Evolutionary conservation across 2,113 vertebrate species (phyloP).

Genomic region (Hylia prasina): DNA sequence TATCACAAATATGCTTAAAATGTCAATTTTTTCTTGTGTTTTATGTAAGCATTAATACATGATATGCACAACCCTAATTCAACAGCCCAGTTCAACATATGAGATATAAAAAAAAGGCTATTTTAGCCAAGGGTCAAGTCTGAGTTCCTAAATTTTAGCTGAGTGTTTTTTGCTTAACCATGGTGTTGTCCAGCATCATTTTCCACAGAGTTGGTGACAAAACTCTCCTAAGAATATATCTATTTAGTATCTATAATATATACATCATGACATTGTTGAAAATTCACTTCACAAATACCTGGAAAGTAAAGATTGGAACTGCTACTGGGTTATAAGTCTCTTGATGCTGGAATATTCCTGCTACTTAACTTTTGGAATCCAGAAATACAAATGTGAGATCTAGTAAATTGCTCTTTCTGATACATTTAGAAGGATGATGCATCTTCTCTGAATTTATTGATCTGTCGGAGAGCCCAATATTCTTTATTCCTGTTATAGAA

Average conservation of each 20-base stretch:
- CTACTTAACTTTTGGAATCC: not conserved
- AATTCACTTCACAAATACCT: not conserved
- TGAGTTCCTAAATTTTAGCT: not conserved
- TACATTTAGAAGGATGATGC: not conserved
- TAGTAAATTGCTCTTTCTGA: not conserved
- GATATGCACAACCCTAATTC: not conserved
- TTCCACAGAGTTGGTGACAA: not conserved
- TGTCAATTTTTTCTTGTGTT: not conserved
- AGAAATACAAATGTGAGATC: not conserved
- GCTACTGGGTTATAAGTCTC: not conserved
- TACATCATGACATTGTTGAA: not conserved
- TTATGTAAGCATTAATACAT: not conserved
- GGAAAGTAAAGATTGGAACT: not conserved
- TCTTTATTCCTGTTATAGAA: not conserved
- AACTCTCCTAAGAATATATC: not conserved
- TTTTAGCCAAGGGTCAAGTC: not conserved
- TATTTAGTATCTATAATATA: not conserved
- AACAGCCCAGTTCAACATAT: not conserved
- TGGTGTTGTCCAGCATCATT: not conserved
- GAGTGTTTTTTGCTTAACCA: not conserved
- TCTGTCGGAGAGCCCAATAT: not conserved
- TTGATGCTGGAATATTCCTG: not conserved
- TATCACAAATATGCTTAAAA: not conserved
- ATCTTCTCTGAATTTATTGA: not conserved
- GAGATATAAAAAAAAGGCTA: not conserved